Evolutionary conservation across 2,113 vertebrate species (phyloP).

Genomic region (Aptenodytes forsteri): DNA sequence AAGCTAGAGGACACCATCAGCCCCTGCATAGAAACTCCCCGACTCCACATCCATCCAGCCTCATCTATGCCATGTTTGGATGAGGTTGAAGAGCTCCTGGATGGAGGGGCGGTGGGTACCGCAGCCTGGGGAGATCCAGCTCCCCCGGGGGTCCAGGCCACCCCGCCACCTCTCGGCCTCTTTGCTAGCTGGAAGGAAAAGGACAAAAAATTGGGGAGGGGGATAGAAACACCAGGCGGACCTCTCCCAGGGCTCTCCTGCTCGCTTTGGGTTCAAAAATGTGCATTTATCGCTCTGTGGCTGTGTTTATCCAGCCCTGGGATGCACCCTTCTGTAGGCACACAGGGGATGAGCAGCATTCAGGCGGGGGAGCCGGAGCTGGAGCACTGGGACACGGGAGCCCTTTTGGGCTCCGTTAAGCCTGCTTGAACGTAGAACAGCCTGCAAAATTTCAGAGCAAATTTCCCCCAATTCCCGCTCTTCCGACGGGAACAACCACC

Average conservation of each 20-base stretch:
- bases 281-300: accelerated
- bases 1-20: neutral
- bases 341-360: neutral
- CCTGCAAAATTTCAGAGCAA: too few species aligned
- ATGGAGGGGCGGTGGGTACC: neutral
- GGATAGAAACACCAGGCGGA: neutral
- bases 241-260: neutral
- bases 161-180: neutral
- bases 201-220: neutral
- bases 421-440: neutral
- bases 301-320: accelerated
- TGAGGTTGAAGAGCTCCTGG: neutral
- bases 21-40: too few species aligned
- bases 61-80: accelerated
- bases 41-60: neutral
- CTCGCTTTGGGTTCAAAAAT: neutral
- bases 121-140: too few species aligned
- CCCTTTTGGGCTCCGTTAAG: neutral
- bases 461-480: neutral
- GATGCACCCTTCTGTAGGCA: neutral
- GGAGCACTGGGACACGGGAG: neutral
- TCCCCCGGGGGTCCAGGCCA: too few species aligned
- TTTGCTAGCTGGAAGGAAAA: neutral
- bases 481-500: neutral
- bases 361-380: neutral